Evolutionary conservation across 1,140 invertebrate genomes (phyloP).

Genomic region (Zaprionus davidi): DNA sequence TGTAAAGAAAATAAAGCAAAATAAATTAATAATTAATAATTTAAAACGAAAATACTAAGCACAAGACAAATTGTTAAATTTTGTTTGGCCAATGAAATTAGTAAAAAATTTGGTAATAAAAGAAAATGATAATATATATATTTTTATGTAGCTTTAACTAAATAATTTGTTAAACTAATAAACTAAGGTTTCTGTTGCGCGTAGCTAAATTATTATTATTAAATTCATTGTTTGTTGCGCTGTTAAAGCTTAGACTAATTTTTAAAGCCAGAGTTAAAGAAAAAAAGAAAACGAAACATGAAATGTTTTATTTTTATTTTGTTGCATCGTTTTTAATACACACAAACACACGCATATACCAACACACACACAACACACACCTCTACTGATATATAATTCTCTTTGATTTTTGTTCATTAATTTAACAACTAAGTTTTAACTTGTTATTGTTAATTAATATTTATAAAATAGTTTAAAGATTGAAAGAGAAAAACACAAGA

Average conservation of each 20-base stretch:
- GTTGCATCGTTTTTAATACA: conserved; percentile 70
- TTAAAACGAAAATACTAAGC: conserved; percentile 11
- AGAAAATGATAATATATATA: conserved; percentile 33
- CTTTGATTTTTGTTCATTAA: conserved; percentile 68
- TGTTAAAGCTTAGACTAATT: conserved; percentile 75
- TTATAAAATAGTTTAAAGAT: conserved; percentile 61
- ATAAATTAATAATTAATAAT: conserved; percentile 5
- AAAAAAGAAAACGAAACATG: conserved; percentile 42
- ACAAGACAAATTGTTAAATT: conserved; percentile 64
- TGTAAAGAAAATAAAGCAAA: conserved; percentile 28
- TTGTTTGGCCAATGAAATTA: conserved; percentile 48
- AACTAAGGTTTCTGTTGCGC: conserved; percentile 66
- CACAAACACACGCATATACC: conserved; percentile 2
- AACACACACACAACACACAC: conserved; percentile 17
- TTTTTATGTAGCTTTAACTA: conserved; percentile 56
- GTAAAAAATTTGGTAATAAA: conserved; percentile 62
- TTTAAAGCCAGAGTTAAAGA: conserved; percentile 16
- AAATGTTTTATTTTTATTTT: conserved; percentile 62
- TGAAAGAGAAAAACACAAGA: conserved; percentile 35
- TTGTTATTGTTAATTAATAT: conserved; percentile 81
- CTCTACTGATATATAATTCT: conserved; percentile 34
- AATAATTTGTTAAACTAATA: conserved; percentile 73
- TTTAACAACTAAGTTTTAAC: conserved; percentile 74
- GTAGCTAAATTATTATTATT: conserved; percentile 77
- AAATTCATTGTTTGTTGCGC: conserved; percentile 59